A percentile compares a stretch with the other conserved stretches of the same genome.
Conservation (phyloP, 2,797 vertebrate genomes). For the Alectoris magna region DNA sequence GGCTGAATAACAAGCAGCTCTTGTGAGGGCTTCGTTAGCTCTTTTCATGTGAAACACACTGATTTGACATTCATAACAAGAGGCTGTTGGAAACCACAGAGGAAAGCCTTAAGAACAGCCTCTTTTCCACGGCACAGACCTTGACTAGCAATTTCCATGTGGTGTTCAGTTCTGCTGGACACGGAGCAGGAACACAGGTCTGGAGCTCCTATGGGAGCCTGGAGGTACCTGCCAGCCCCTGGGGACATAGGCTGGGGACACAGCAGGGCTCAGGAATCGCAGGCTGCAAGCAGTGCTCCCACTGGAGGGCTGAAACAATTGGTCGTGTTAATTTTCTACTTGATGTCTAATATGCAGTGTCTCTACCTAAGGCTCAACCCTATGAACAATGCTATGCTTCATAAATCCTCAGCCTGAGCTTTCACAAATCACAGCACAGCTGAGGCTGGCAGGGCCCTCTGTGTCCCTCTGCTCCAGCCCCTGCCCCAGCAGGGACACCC, state of each 20-base stretch:
- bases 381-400: background rate
- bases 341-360: background rate
- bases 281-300: background rate
- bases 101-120: background rate
- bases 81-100: slow-evolving; percentile 19
- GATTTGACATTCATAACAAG: slow-evolving; percentile 27
- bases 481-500: background rate
- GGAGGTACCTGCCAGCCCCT: background rate
- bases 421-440: background rate
- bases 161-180: background rate
- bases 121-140: background rate
- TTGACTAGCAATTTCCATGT: background rate
- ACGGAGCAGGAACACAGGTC: background rate
- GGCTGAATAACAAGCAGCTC: background rate
- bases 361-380: background rate
- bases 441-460: background rate
- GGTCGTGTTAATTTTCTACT: background rate
- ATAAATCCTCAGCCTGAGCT: background rate
- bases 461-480: background rate
- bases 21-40: background rate
- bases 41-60: background rate
- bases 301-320: background rate
- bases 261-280: rapidly evolving
- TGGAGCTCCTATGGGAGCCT: rapidly evolving
- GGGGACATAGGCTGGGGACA: background rate